Base-by-base conservation (phyloP, 2,797 vertebrate species). In the Tamandua tetradactyla region DNA sequence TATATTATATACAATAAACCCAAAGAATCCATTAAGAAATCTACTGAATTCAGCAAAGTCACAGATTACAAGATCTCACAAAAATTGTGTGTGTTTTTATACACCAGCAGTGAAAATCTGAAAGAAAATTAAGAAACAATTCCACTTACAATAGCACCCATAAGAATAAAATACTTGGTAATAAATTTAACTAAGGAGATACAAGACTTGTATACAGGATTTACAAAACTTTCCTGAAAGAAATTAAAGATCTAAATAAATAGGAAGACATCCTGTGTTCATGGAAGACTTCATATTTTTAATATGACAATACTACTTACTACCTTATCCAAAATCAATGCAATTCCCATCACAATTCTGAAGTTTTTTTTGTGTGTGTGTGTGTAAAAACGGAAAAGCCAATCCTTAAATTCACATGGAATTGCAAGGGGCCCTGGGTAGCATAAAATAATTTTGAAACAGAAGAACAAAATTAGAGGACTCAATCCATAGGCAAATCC, bases 221-320 rank as follows among this genome's bases (percentile, higher is more conserved):
- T 3, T 30, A 87, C 7, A 87, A 81, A 59, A 61, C 18, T 83
- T 12, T 83, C 59, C 37, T 66, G 37, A 75, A 82, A 49, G 59
- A 82, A 37, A 91, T 87, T 13, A 76, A n/a, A n/a, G n/a, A n/a
- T n/a, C 32, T 42, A 82, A 64, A 42, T 18, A 85, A 94, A 68
- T 42, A 22, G n/a, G 74, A 91, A 47, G 66, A 57, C 17, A 87
- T 18, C 44, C 64, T 23, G 32, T 61, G 49, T 10, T 49, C 59
- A 68, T 14, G 8, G 3, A 82, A 83, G 74, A n/a, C 15, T 75
- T 62, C 68, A 87, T 27, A 94, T 7, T 61, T 5, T 49, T 49
- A 80, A 57, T 14, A 62, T 55, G 37, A 47, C 32, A 90, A 32
- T 42, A 94, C 4, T n/a, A 40, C 15, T 27, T n/a, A n/a, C 35